Base-by-base conservation (phyloP, 2,113 vertebrate species). In the Glaucomys volans region DNA sequence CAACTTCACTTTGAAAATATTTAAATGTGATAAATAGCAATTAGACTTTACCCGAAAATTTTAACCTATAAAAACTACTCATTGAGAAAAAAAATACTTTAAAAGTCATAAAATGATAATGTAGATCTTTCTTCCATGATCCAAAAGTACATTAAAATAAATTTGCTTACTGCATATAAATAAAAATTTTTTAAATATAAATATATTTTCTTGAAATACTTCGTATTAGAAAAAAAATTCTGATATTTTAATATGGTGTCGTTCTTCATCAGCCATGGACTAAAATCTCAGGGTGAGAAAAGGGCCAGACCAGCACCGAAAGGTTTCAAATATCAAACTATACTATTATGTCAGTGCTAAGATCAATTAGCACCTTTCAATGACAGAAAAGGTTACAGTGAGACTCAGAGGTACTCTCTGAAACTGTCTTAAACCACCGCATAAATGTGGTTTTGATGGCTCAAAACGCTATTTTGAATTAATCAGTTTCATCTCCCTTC, bases 291-390 rank as follows among this genome's bases (percentile, higher is more conserved):
- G 97, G 97, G 98, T 96, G 97, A 98, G 97, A 98, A 98, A 98
- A 98, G 95, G 95, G 95, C 97, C 96, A 97, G 96, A 95, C 93
- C 95, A 98, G 98, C 96, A 95, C 91, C 95, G 92, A 98, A 98
- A 97, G 98, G 98, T 98, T 98, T 99, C 98, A 85, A 98, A 98
- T 98, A 98, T 99, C 98, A 98, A 98, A 98, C 98, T 98, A 97
- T 98, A 98, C 97, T 98, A 98, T 98, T 98, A 98, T 98, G 98
- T 98, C 97, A 98, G 98, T 97, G 96, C 98, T 95, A 98, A 98
- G 98, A 98, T 98, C 98, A 98, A 98, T 99, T 99, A 98, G 98
- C 97, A 0, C 98, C 98, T 98, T 98, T 97, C 98, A 98, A 98
- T 98, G 98, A 98, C 98, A 98, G 93, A 95, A 98, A 98, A 98